Percentiles rank a stretch among this genome's conserved stretches.
These are phyloP conservation scores for Temnothorax unifasciatus DNA, from an alignment of 2,888 invertebrate genomes.

Conservation along the genomic window DNA sequence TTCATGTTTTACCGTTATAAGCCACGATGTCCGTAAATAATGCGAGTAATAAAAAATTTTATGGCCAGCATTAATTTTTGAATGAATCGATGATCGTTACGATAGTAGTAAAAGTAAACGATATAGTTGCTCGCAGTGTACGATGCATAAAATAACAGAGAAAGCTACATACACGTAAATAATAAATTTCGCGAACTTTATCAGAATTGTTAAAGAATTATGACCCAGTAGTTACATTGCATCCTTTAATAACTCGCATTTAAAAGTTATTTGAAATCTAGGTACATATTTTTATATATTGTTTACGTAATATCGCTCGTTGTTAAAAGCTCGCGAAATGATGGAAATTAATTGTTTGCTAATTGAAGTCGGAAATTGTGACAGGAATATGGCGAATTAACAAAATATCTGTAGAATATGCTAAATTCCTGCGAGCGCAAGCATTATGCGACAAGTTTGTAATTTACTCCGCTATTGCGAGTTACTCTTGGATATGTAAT, in stretches of 20 bases:
- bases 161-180: neutral
- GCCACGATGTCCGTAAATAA: conserved; percentile 36
- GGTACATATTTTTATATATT: neutral
- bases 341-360: conserved; percentile 20
- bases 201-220: conserved; percentile 3
- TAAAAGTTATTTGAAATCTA: neutral
- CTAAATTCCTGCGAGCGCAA: conserved; percentile 26
- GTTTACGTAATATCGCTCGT: neutral
- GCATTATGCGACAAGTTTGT: conserved; percentile 34
- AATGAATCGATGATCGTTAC: conserved; percentile 30
- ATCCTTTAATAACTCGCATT: neutral
- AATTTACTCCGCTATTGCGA: conserved; percentile 42
- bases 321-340: neutral
- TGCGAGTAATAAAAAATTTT: conserved; percentile 17
- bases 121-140: neutral
- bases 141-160: conserved; percentile 12
- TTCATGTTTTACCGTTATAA: conserved; percentile 51
- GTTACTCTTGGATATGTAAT: conserved; percentile 42
- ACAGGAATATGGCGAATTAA: conserved; percentile 29
- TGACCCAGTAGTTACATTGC: neutral
- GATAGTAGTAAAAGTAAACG: conserved; percentile 8
- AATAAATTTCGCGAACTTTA: neutral
- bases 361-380: conserved; percentile 25
- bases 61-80: conserved; percentile 43
- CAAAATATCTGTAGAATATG: conserved; percentile 35